Evolutionary conservation across 2,797 vertebrate species (phyloP).

Genomic region (Oryzias dopingdopingensis): DNA sequence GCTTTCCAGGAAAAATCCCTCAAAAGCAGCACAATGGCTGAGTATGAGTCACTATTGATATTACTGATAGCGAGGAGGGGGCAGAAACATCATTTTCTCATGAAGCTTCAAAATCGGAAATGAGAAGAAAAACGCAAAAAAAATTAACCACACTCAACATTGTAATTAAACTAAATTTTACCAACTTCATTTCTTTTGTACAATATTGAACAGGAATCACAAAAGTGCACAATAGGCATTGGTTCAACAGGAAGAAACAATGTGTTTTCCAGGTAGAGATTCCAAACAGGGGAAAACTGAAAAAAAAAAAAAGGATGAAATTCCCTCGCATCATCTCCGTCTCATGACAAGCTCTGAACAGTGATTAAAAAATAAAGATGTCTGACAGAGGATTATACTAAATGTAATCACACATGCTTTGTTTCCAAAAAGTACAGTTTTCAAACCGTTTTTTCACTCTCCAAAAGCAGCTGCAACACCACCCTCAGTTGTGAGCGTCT

Average conservation of each 20-base stretch:
- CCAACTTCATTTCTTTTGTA: slow-evolving; percentile 83
- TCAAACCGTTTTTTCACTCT: slow-evolving; percentile 2
- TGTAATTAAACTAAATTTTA: slow-evolving; percentile 86
- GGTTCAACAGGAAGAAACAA: slow-evolving; percentile 62
- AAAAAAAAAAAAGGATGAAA: slow-evolving; percentile 34
- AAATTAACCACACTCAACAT: slow-evolving; percentile 45
- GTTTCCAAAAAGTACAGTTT: slow-evolving; percentile 32
- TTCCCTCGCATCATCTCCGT: slow-evolving; percentile 66
- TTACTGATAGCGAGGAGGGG: slow-evolving; percentile 1
- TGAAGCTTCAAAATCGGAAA: neutral
- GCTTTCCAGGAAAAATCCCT: slow-evolving; percentile 20
- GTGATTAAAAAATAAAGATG: slow-evolving; percentile 69
- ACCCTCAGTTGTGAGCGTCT: slow-evolving; percentile 30
- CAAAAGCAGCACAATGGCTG: too few relatives aligned
- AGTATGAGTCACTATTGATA: too few relatives aligned
- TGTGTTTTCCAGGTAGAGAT: slow-evolving; percentile 44
- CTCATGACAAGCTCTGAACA: slow-evolving; percentile 59
- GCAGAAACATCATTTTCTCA: neutral
- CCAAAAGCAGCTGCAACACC: slow-evolving; percentile 27
- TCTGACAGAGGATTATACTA: slow-evolving; percentile 55
- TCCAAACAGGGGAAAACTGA: slow-evolving; percentile 42
- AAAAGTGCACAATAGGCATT: slow-evolving; percentile 77
- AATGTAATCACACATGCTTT: slow-evolving; percentile 49
- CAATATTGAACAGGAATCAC: slow-evolving; percentile 87
- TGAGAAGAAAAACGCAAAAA: neutral